Conservation (phyloP, 1,140 invertebrate species). For the Agrypnia vestita region DNA sequence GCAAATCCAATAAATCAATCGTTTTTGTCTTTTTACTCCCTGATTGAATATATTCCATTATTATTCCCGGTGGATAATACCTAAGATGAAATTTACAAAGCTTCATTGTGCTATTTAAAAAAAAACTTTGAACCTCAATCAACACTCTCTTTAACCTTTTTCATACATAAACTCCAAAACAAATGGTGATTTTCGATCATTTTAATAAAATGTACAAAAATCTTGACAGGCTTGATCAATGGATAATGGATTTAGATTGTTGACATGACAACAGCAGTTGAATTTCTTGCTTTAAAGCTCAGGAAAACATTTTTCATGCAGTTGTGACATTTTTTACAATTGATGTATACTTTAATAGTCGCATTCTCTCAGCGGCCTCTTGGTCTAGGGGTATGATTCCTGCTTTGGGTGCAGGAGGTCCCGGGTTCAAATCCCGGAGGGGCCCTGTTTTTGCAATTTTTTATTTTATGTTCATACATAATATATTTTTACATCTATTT, state of each 20-base stretch:
- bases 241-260: slow-evolving; percentile 16
- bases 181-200: background rate
- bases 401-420: slow-evolving; percentile 78
- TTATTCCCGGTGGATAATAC: slow-evolving; percentile 80
- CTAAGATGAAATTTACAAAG: slow-evolving; percentile 78
- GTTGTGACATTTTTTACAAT: background rate
- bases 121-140: background rate
- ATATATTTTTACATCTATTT: no score
- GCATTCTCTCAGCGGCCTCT: slow-evolving; percentile 68
- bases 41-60: slow-evolving; percentile 75
- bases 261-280: slow-evolving; percentile 10
- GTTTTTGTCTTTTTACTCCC: slow-evolving; percentile 75
- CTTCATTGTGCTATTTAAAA: slow-evolving; percentile 70
- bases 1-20: slow-evolving; percentile 78
- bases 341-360: background rate
- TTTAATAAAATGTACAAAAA: background rate
- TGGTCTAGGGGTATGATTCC: slow-evolving; percentile 78
- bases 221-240: background rate
- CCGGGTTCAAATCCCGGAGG: slow-evolving; percentile 81
- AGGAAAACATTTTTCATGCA: background rate
- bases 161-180: background rate
- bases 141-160: background rate
- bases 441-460: slow-evolving; percentile 69
- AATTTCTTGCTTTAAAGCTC: background rate
- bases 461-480: background rate